These are phyloP conservation scores for Nomada flava DNA, from an alignment of 2,888 invertebrate genomes.

Conservation along the genomic window DNA sequence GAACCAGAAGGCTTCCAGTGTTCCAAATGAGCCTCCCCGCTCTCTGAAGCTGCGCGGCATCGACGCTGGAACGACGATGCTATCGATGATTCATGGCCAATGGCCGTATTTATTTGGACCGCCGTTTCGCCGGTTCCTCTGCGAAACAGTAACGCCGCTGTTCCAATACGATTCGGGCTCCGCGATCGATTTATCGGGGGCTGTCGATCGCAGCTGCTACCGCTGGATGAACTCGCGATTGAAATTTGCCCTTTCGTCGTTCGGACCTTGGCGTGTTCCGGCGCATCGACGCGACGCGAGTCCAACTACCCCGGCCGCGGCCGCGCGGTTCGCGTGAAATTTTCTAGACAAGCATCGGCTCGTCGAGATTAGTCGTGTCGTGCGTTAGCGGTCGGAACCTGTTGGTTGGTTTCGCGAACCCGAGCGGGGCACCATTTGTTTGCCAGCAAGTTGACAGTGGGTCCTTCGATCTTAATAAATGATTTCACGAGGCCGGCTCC, in stretches of 20 bases:
- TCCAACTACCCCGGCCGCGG: too few relatives aligned
- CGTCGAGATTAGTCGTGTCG: background rate
- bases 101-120: constrained; percentile 68
- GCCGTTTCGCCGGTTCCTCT: constrained; percentile 51
- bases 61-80: constrained; percentile 61
- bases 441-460: constrained; percentile 69
- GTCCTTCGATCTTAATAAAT: constrained; percentile 74
- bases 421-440: constrained; percentile 61
- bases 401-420: background rate
- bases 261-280: too few relatives aligned
- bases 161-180: constrained; percentile 15
- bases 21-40: constrained; percentile 65
- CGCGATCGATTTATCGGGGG: constrained; percentile 24
- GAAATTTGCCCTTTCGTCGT: background rate
- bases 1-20: constrained; percentile 70
- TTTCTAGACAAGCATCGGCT: background rate
- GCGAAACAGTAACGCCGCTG: constrained; percentile 51
- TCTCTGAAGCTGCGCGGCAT: constrained; percentile 26
- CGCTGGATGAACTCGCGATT: background rate
- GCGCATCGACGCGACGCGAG: too few relatives aligned
- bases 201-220: background rate
- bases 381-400: background rate
- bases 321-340: background rate
- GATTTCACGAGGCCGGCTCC: constrained; percentile 71
- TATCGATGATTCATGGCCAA: constrained; percentile 76